phyloP scores from a whole-genome alignment of 2,113 vertebrate genomes.

The Neodon shergylaensis region DNA sequence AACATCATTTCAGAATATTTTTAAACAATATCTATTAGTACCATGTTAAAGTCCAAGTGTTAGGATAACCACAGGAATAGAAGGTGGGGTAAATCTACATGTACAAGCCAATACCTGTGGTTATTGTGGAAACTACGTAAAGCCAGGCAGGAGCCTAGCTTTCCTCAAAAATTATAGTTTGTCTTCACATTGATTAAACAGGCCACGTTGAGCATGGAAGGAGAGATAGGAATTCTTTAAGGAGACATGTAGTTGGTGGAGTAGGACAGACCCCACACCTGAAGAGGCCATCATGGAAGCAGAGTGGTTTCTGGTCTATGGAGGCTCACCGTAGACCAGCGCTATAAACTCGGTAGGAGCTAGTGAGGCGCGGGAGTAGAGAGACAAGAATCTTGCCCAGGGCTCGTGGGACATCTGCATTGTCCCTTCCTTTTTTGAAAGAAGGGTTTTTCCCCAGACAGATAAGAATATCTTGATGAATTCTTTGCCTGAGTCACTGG shows the following conservation, averaged over 20 bases:
- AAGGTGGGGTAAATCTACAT: background rate
- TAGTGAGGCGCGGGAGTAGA: background rate
- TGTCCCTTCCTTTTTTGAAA: background rate
- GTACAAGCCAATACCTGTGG: background rate
- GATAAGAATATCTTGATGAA: background rate
- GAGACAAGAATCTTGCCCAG: background rate
- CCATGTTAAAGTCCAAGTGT: background rate
- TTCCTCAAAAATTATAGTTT: background rate
- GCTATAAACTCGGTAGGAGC: background rate
- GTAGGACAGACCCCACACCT: background rate
- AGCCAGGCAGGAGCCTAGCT: background rate
- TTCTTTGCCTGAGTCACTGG: background rate
- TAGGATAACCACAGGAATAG: background rate
- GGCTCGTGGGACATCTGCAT: background rate
- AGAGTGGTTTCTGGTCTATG: background rate
- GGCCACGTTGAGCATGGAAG: background rate
- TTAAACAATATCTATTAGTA: background rate
- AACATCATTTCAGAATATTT: background rate
- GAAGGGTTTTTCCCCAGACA: background rate
- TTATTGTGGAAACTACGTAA: background rate
- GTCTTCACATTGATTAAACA: background rate
- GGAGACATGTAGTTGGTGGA: background rate
- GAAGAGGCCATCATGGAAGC: background rate
- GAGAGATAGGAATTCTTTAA: background rate
- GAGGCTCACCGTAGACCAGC: background rate